A percentile compares a stretch with the other conserved stretches of the same genome.
Conservation (phyloP, 1,140 invertebrate species). For the Drosophila mojavensis region DNA sequence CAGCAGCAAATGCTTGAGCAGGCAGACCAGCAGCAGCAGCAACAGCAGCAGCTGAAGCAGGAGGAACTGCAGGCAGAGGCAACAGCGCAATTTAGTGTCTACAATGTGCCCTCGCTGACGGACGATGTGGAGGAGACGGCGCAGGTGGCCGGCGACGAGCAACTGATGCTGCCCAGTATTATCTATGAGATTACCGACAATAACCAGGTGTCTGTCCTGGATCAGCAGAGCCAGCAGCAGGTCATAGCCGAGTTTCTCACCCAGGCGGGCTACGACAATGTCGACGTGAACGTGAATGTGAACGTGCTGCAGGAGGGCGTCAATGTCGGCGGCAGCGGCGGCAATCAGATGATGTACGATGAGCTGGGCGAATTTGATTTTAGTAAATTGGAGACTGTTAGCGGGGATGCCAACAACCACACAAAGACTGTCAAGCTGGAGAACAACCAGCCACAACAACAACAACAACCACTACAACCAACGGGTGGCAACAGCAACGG, state of each 20-base stretch:
- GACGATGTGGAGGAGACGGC: constrained; percentile 49
- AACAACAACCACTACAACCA: constrained; percentile 36
- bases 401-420: constrained; percentile 62
- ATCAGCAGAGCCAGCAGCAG: constrained; percentile 74
- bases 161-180: constrained; percentile 72
- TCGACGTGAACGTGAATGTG: constrained; percentile 43
- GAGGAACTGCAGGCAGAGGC: constrained; percentile 48
- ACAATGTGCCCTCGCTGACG: constrained; percentile 73
- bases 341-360: constrained; percentile 50
- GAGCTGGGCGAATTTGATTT: constrained; percentile 70
- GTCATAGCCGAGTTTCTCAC: constrained; percentile 74
- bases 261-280: constrained; percentile 70
- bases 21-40: constrained; percentile 60
- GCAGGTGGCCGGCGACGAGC: constrained; percentile 52
- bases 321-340: constrained; percentile 11
- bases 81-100: constrained; percentile 63
- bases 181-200: constrained; percentile 76
- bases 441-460: constrained; percentile 42
- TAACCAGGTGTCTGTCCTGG: constrained; percentile 75
- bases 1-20: constrained; percentile 72
- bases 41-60: constrained; percentile 48
- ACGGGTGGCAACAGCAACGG: not conserved
- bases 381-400: constrained; percentile 73
- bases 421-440: constrained; percentile 79
- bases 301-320: constrained; percentile 53